Conservation (phyloP, 2,888 invertebrate genomes). For the Lithophane leautieri region DNA sequence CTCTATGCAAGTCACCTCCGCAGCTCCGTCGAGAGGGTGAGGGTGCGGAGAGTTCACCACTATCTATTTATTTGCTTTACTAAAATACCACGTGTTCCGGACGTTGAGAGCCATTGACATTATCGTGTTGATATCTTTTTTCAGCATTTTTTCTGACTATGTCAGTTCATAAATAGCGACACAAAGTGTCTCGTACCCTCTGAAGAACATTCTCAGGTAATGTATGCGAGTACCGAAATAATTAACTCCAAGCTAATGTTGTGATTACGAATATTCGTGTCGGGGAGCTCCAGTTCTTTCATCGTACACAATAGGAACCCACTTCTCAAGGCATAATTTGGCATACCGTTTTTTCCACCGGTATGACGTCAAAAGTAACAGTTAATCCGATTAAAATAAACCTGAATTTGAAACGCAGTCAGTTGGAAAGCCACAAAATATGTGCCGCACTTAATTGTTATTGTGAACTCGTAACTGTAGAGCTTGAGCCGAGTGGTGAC, state of each 20-base stretch:
- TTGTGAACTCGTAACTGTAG: conserved; percentile 65
- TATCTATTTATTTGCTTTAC: conserved; percentile 88
- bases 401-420: conserved; percentile 76
- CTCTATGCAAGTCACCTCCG: conserved; percentile 85
- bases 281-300: conserved; percentile 74
- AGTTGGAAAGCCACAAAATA: conserved; percentile 74
- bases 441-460: conserved; percentile 73
- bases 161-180: conserved; percentile 20
- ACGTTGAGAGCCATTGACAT: conserved; percentile 78
- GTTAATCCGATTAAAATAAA: conserved; percentile 83
- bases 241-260: conserved; percentile 58
- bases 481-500: conserved; percentile 52
- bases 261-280: conserved; percentile 61
- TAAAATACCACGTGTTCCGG: conserved; percentile 83
- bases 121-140: conserved; percentile 63
- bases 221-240: conserved; percentile 54
- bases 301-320: conserved; percentile 83
- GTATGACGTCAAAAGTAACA: conserved; percentile 81
- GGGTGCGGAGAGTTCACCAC: conserved; percentile 84
- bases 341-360: conserved; percentile 86
- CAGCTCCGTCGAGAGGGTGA: conserved; percentile 84
- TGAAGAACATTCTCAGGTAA: conserved; percentile 44
- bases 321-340: conserved; percentile 88
- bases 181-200: conserved; percentile 30
- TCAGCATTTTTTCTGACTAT: conserved; percentile 28